phyloP scores from a whole-genome alignment of 2,888 invertebrate genomes.

The Nomada fabriciana region DNA sequence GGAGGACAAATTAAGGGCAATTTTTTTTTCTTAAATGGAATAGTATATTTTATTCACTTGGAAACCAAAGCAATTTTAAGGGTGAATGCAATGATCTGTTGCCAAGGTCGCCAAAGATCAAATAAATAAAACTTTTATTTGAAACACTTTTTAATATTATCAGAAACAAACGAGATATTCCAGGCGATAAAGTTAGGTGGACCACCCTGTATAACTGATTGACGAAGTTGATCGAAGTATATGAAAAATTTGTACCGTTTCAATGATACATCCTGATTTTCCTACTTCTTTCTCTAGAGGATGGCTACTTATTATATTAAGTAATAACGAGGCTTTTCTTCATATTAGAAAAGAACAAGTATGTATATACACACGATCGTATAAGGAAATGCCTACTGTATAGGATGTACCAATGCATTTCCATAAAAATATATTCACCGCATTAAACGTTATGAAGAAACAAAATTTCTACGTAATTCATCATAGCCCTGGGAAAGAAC shows the following conservation, averaged over 20 bases:
- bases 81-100: too few species aligned
- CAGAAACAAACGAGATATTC: too few species aligned
- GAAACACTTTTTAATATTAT: too few species aligned
- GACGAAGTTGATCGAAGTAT: slow-evolving; percentile 7
- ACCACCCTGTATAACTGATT: not conserved
- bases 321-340: slow-evolving; percentile 2
- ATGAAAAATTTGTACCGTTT: not conserved
- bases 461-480: not conserved
- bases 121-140: too few species aligned
- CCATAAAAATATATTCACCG: not conserved
- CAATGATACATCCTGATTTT: not conserved
- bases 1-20: too few species aligned
- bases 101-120: too few species aligned
- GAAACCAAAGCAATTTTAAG: too few species aligned
- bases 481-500: not conserved
- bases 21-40: too few species aligned
- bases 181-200: too few species aligned
- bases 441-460: not conserved
- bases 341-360: slow-evolving; percentile 16
- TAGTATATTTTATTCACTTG: too few species aligned
- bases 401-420: not conserved
- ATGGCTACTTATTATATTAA: not conserved
- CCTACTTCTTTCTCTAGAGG: not conserved
- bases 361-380: not conserved
- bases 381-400: slow-evolving; percentile 10